Percentiles rank a stretch among this genome's conserved stretches.
These are phyloP conservation scores for Drosophila melanocephala DNA, from an alignment of 2,888 invertebrate genomes.

Conservation along the genomic window DNA sequence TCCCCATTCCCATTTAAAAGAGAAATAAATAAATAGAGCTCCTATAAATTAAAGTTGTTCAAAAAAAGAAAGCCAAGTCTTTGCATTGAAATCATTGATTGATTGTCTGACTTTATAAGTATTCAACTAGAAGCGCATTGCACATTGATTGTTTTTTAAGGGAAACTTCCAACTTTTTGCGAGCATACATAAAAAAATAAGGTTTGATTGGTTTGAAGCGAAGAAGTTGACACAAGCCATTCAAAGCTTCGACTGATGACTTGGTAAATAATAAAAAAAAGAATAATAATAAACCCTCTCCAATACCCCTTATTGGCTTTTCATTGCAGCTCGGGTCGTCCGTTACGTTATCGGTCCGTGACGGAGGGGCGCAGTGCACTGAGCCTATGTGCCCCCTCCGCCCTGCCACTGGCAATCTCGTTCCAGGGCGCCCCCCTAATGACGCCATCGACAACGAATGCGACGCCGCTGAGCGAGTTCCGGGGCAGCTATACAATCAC, in stretches of 20 bases:
- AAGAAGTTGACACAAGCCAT: not conserved
- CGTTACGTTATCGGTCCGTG: slow-evolving; percentile 90
- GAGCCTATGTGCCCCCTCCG: slow-evolving; percentile 90
- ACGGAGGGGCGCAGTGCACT: slow-evolving; percentile 90
- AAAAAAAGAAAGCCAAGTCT: not conserved
- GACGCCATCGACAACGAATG: slow-evolving; percentile 84
- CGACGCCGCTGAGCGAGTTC: slow-evolving; percentile 85
- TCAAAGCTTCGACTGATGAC: slow-evolving; percentile 11
- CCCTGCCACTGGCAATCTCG: slow-evolving; percentile 91
- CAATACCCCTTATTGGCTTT: slow-evolving; percentile 7
- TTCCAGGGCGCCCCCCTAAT: slow-evolving; percentile 88
- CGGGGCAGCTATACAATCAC: slow-evolving; percentile 84
- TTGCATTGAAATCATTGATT: not conserved
- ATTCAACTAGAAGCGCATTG: not conserved
- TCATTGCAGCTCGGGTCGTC: slow-evolving; percentile 88
- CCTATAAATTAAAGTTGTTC: not conserved
- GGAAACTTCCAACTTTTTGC: not conserved
- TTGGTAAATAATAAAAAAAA: slow-evolving; percentile 7
- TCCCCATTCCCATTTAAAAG: not conserved
- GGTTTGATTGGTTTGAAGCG: not conserved
- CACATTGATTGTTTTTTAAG: not conserved
- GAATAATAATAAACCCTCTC: not conserved
- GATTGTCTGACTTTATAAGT: not conserved
- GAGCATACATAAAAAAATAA: not conserved
- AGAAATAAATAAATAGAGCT: not conserved